These are phyloP conservation scores for Acestrorhynchus altus DNA, from an alignment of 2,797 vertebrate genomes.

Conservation along the genomic window DNA sequence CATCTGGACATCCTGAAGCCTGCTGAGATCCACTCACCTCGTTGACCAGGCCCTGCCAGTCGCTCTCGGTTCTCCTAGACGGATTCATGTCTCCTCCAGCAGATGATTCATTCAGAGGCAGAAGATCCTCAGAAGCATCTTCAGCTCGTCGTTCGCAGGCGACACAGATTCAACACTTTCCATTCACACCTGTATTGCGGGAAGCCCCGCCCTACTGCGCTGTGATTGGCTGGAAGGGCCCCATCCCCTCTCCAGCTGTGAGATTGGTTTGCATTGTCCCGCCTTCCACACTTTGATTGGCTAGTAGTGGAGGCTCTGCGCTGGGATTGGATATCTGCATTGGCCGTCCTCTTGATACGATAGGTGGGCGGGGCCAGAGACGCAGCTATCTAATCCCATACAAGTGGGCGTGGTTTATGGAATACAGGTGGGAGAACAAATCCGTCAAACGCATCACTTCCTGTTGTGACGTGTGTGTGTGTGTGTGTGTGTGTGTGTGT, in stretches of 20 bases:
- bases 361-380: too few relatives aligned
- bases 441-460: too few relatives aligned
- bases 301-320: neutral
- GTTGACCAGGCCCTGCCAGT: conserved; percentile 91
- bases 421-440: too few relatives aligned
- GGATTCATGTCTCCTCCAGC: conserved; percentile 74
- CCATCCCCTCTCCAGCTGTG: neutral
- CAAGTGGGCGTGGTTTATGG: too few relatives aligned
- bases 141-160: neutral
- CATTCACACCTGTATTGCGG: neutral
- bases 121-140: conserved; percentile 9
- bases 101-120: neutral
- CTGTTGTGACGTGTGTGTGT: too few relatives aligned
- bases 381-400: too few relatives aligned
- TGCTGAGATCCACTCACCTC: conserved; percentile 82
- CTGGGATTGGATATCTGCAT: neutral
- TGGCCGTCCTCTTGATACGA: neutral
- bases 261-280: neutral
- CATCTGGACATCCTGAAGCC: too few relatives aligned
- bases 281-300: neutral
- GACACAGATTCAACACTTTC: neutral
- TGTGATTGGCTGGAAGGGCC: neutral
- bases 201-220: neutral
- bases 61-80: conserved; percentile 85
- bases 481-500: too few relatives aligned